Evolutionary conservation across 2,888 invertebrate species (phyloP).

Genomic region (Eustalomyia histrio): DNA sequence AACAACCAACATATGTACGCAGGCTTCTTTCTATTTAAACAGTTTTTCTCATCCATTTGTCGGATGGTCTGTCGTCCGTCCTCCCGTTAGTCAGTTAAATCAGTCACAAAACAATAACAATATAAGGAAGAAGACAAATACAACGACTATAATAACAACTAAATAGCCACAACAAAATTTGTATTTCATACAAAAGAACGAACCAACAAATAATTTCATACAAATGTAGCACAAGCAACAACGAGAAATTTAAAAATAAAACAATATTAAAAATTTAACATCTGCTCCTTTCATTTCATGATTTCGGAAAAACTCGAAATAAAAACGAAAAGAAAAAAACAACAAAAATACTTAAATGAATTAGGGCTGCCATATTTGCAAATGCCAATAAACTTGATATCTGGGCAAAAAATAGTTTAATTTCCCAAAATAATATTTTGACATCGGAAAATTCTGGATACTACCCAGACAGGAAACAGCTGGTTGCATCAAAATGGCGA

Average conservation of each 20-base stretch:
- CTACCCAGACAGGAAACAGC: too few species aligned
- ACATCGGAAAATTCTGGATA: too few species aligned
- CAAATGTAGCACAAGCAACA: constrained; percentile 45
- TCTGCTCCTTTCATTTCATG: constrained; percentile 79
- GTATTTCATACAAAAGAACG: constrained; percentile 13
- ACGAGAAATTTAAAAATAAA: constrained; percentile 62
- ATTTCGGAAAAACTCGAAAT: constrained; percentile 77
- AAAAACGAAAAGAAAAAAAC: constrained; percentile 10
- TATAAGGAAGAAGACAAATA: constrained; percentile 11
- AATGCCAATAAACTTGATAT: too few species aligned
- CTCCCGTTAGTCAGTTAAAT: constrained; percentile 6
- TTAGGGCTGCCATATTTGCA: too few species aligned
- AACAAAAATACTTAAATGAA: too few species aligned
- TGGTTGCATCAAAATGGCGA: too few species aligned
- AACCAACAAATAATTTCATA: constrained; percentile 28
- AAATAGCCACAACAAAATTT: constrained; percentile 11
- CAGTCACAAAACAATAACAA: neutral
- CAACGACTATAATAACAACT: constrained; percentile 22
- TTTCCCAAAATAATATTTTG: too few species aligned
- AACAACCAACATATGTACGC: constrained; percentile 32
- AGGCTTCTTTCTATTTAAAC: constrained; percentile 11
- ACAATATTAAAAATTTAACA: constrained; percentile 76
- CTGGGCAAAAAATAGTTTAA: too few species aligned
- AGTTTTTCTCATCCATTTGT: constrained; percentile 20
- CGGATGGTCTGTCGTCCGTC: neutral